Conservation (phyloP, 2,113 vertebrate genomes). For the Plotosus lineatus region DNA sequence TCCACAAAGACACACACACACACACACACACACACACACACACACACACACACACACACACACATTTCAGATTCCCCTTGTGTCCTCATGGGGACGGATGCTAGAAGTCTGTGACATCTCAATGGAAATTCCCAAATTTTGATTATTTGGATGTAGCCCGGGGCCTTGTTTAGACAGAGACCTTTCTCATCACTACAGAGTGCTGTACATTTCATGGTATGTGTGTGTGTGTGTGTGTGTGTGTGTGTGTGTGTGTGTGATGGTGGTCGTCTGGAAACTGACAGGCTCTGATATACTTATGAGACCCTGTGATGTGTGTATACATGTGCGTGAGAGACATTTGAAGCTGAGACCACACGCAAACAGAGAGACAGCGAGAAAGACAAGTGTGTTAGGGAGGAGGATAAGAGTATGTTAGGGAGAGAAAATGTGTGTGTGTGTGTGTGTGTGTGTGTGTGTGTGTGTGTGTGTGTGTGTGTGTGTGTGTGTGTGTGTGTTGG, state of each 20-base stretch:
- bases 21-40: constrained; percentile 18
- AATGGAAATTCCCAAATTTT: constrained; percentile 50
- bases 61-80: constrained; percentile 14
- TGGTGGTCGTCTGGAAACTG: constrained; percentile 27
- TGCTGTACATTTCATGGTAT: constrained; percentile 4
- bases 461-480: background rate
- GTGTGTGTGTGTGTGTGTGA: constrained; percentile 16
- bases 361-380: constrained; percentile 20
- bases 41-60: constrained; percentile 16
- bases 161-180: constrained; percentile 44
- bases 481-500: background rate
- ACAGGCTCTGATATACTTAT: constrained; percentile 26
- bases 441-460: background rate
- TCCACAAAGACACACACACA: constrained; percentile 14
- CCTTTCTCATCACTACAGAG: constrained; percentile 41
- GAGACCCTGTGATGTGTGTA: constrained; percentile 35
- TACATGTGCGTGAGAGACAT: constrained; percentile 19
- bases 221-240: constrained; percentile 4
- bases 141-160: constrained; percentile 50
- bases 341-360: constrained; percentile 32
- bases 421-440: no score
- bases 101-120: constrained; percentile 27
- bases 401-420: constrained; percentile 1
- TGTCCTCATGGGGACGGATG: constrained; percentile 25
- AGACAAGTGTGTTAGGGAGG: constrained; percentile 18